Conservation (phyloP, 92 coral and sea anemone species). For the Epizoanthus illoricatus region DNA sequence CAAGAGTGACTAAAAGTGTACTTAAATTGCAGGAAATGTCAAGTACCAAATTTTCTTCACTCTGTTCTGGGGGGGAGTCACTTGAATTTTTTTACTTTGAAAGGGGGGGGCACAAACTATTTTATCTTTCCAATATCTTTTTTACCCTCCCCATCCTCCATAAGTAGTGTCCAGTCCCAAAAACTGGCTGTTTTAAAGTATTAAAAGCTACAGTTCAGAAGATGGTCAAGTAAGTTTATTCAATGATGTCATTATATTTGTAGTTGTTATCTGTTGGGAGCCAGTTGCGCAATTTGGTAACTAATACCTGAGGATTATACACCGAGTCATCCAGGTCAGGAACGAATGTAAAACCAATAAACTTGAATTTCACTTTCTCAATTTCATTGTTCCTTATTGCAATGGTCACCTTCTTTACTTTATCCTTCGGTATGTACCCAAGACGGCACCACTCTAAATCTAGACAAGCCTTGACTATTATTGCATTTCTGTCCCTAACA, state of each 20-base stretch:
- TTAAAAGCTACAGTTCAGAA: not conserved
- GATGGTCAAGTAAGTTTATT: not conserved
- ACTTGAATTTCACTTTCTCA: conserved; percentile 20
- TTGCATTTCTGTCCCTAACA: conserved; percentile 44
- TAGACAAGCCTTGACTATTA: conserved; percentile 8
- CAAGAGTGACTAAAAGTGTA: no score
- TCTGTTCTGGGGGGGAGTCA: no score
- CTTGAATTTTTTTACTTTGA: no score
- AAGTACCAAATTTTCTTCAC: no score
- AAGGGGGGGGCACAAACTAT: no score
- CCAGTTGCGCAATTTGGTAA: conserved; percentile 9
- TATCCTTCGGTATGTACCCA: conserved; percentile 31
- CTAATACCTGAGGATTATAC: not conserved
- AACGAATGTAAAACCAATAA: conserved; percentile 6
- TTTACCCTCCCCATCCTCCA: no score
- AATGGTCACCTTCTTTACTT: not conserved
- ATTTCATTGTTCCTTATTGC: conserved; percentile 27
- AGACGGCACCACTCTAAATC: conserved; percentile 15
- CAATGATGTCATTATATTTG: conserved; percentile 19
- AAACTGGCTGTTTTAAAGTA: not conserved
- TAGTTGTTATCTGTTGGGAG: conserved; percentile 28
- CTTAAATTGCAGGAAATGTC: no score
- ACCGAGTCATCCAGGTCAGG: conserved; percentile 25
- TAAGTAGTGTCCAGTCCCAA: no score
- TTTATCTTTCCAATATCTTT: no score